A percentile compares a stretch with the other conserved stretches of the same genome.
Conservation (phyloP, 2,113 vertebrate species). For the Carettochelys insculpta region DNA sequence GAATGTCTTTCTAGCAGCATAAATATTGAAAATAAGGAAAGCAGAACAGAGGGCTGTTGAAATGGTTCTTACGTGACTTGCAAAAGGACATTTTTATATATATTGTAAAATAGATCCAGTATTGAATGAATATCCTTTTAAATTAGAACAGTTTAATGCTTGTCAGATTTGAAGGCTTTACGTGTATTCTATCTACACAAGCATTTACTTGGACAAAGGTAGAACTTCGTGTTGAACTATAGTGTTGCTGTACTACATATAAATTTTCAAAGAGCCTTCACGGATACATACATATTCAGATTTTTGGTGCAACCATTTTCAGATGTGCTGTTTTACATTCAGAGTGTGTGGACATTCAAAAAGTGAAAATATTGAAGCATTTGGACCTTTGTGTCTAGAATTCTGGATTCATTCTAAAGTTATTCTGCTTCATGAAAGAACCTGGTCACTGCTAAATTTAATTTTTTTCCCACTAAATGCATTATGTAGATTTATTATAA, state of each 20-base stretch:
- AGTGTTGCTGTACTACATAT: neutral
- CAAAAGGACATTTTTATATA: neutral
- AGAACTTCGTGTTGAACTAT: neutral
- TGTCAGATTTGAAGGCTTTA: neutral
- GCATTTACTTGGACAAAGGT: fast-evolving
- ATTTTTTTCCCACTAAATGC: neutral
- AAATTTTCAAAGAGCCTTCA: neutral
- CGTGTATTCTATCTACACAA: fast-evolving
- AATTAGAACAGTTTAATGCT: neutral
- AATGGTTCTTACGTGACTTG: neutral
- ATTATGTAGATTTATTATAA: neutral
- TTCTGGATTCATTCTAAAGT: neutral
- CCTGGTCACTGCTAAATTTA: neutral
- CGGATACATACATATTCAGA: neutral
- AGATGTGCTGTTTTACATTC: neutral
- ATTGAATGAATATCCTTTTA: neutral
- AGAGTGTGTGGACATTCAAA: fast-evolving
- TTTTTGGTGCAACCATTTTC: fast-evolving
- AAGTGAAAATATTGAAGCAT: neutral
- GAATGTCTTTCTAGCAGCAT: neutral
- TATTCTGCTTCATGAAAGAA: neutral
- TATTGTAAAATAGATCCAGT: neutral
- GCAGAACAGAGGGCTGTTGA: neutral
- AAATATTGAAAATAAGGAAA: neutral
- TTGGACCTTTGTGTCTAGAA: neutral